Evolutionary conservation across 2,888 invertebrate genomes (phyloP), one percentile per base, ranked within the genome.

Genomic region (Lochmaea crataegi): DNA sequence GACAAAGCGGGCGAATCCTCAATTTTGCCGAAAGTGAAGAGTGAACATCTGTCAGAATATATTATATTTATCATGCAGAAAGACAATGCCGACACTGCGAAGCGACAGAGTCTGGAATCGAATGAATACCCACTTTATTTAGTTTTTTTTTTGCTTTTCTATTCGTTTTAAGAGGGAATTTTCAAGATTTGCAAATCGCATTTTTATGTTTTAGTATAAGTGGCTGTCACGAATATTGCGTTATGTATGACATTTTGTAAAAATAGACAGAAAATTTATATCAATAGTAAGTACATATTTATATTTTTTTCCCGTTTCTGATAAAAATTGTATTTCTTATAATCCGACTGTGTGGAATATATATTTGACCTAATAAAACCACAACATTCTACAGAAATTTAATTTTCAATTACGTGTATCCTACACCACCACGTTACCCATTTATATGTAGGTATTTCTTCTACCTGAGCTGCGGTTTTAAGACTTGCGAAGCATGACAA

Each of bases 1-100:
- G 64, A 58, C 66, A 57, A 70, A 67, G 41, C 66, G 67, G 22
- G 63, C 11, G 41, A 68, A 63, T 61, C 60, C 60, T 68, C 68
- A 68, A 67, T 68, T 61, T 61, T 60, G 57, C 58, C 67, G 18
- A 58, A 66, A 38, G 14, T 56, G 56, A 56, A 66, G 60, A 60
- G 60, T 42, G 61, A 63, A 63, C 61, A 63, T 63, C 61, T 63
- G 61, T 63, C 61, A 63, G 41, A 63, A 63, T 42, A 63, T 63
- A 42, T 61, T 61, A 61, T 63, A 38, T 61, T 61, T 61, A 42
- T 63, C 61, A n/a, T 60, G 32, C 32, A 6, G 26, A 18, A 48
- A 48, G 58, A 58, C 32, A 32, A n/a, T 32, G 58, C 60, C 60
- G 60, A 60, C 60, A 38, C n/a, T 38, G 3, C 2, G 32, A 57